These are phyloP conservation scores for Ochlodes sylvanus DNA, from an alignment of 2,888 invertebrate species.

Conservation along the genomic window DNA sequence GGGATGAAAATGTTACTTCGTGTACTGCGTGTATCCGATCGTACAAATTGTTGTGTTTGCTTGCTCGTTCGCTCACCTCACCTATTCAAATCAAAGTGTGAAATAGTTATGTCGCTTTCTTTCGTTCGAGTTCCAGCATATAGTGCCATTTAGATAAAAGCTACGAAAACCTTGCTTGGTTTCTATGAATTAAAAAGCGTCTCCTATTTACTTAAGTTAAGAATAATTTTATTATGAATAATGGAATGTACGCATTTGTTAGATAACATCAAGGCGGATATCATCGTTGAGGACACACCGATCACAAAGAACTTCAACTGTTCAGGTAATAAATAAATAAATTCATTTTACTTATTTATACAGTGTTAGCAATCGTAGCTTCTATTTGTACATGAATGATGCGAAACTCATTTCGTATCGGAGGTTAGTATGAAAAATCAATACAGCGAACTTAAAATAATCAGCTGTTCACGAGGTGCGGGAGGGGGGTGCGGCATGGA, in stretches of 20 bases:
- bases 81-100: slow-evolving; percentile 47
- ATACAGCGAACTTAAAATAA: slow-evolving; percentile 79
- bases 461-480: slow-evolving; percentile 80
- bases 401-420: slow-evolving; percentile 51
- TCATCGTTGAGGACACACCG: slow-evolving; percentile 76
- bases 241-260: slow-evolving; percentile 90
- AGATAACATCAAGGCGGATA: slow-evolving; percentile 86
- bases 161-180: slow-evolving; percentile 54
- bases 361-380: slow-evolving; percentile 26
- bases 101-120: slow-evolving; percentile 57
- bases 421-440: slow-evolving; percentile 82
- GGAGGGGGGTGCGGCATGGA: slow-evolving; percentile 66
- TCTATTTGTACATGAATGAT: slow-evolving; percentile 41
- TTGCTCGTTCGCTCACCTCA: slow-evolving; percentile 49
- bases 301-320: slow-evolving; percentile 87
- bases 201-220: slow-evolving; percentile 55
- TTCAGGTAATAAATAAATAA: slow-evolving; percentile 82
- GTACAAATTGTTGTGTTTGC: slow-evolving; percentile 52
- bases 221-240: slow-evolving; percentile 69
- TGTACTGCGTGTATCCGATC: slow-evolving; percentile 42
- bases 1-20: too few species aligned
- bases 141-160: slow-evolving; percentile 27
- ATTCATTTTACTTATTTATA: slow-evolving; percentile 45
- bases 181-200: slow-evolving; percentile 62
- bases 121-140: slow-evolving; percentile 54